phyloP scores from a whole-genome alignment of 2,113 vertebrate species.

The Carassius auratus region DNA sequence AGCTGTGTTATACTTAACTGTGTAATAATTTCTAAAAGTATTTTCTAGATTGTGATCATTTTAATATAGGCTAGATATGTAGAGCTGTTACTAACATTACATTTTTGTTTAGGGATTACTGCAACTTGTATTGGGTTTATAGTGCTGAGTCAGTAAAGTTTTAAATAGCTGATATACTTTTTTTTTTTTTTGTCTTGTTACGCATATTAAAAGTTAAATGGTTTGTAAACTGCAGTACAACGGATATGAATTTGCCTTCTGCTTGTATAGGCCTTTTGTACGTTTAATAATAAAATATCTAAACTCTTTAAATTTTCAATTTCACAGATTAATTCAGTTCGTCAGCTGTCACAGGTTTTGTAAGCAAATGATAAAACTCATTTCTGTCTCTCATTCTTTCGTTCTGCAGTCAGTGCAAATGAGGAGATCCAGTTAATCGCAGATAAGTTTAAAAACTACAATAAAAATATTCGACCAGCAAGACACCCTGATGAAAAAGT shows the following conservation, averaged over 20 bases:
- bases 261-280: background rate
- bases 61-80: background rate
- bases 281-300: background rate
- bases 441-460: slow-evolving; percentile 79
- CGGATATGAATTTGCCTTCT: background rate
- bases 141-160: background rate
- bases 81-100: background rate
- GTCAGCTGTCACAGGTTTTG: background rate
- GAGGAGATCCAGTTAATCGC: slow-evolving; percentile 77
- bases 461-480: slow-evolving; percentile 76
- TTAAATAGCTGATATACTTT: background rate
- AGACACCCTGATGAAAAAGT: slow-evolving; percentile 73
- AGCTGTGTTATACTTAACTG: background rate
- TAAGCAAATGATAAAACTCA: background rate
- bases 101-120: background rate
- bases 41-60: background rate
- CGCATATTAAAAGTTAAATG: background rate
- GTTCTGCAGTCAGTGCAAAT: slow-evolving; percentile 70
- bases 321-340: background rate
- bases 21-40: background rate
- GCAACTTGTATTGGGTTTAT: background rate
- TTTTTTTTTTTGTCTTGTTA: no score
- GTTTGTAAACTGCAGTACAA: background rate
- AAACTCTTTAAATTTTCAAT: background rate
- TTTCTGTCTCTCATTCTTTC: slow-evolving; percentile 10